phyloP scores from a whole-genome alignment of 2,797 vertebrate genomes.

The Etheostoma nigrum region DNA sequence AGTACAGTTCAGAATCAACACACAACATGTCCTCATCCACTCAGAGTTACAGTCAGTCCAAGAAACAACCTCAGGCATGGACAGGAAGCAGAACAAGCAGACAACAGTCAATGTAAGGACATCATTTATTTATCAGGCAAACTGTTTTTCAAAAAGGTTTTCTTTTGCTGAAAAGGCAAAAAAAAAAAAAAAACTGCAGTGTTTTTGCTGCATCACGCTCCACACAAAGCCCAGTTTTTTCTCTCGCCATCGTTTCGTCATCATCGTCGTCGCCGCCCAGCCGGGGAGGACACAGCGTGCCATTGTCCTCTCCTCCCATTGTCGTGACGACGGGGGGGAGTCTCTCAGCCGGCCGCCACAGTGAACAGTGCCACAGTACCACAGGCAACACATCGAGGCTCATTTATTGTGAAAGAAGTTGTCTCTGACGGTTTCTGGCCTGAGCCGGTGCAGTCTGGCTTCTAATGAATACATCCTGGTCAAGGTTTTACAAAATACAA shows the following conservation, averaged over 20 bases:
- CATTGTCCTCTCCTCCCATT: conserved; percentile 75
- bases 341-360: conserved; percentile 60
- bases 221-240: conserved; percentile 42
- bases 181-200: background rate
- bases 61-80: background rate
- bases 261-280: conserved; percentile 36
- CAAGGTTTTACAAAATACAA: too few relatives aligned
- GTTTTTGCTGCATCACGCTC: conserved; percentile 52
- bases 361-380: conserved; percentile 64
- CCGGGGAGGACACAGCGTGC: conserved; percentile 66
- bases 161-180: too few relatives aligned
- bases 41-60: conserved; percentile 11
- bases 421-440: conserved; percentile 46
- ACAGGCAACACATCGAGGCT: conserved; percentile 33
- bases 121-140: background rate
- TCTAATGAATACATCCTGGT: background rate
- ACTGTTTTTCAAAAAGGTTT: too few relatives aligned
- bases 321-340: conserved; percentile 68
- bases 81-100: background rate
- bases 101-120: background rate
- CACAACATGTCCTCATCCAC: conserved; percentile 14
- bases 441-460: conserved; percentile 28
- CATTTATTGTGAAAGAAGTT: conserved; percentile 37
- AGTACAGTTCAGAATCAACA: conserved; percentile 37
- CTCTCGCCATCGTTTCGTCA: conserved; percentile 70